Base-by-base conservation (phyloP, 2,888 invertebrate species). In the Meteorus colon region DNA sequence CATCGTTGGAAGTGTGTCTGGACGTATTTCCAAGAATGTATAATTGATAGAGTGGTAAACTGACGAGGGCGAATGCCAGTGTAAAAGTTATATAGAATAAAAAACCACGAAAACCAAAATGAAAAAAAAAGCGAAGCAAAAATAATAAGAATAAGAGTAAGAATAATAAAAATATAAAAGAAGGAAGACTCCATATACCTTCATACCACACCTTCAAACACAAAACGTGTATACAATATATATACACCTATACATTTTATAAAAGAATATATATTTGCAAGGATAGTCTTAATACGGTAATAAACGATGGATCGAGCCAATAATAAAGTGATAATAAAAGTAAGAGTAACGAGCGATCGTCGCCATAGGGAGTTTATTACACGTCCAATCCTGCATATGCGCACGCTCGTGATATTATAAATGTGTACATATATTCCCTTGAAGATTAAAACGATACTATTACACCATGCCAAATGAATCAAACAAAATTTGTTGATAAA, bases 241-340 rank as follows among this genome's bases (percentile, higher is more conserved):
- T 73, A 76, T 76, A 74, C 65, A 78, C 81, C 73, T 76, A 75
- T 74, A 78, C 76, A 72, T 75, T 75, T 70, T 65, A 45, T 74
- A 65, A 16, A 65, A 67, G 34, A 73, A 37, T 75, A 59, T 16
- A 59, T 65, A 62, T 75, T 69, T 74, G 74, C 60, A 65, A 41
- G 71, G 71, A 48, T 67, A 80, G 79, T 81, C 84, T 86, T 86
- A 85, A 86, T 87, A 85, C 82, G 84, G 79, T 84, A 81, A 81
- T 87, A 87, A 87, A 84, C 80, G 80, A 84, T 67, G 81, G 77
- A 80, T 81, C 81, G 77, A 77, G 80, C 81, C 84, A 86, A 86
- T 87, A 87, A 87, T 87, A 86, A 86, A 87, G 86, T 82, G 87
- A 87, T 87, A 85, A 86, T 86, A 86, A 87, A 87, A 86, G 81